A percentile compares a stretch with the other conserved stretches of the same genome.
Evolutionary conservation across 2,113 vertebrate genomes (phyloP).

Genomic region (Paramormyrops kingsleyae): DNA sequence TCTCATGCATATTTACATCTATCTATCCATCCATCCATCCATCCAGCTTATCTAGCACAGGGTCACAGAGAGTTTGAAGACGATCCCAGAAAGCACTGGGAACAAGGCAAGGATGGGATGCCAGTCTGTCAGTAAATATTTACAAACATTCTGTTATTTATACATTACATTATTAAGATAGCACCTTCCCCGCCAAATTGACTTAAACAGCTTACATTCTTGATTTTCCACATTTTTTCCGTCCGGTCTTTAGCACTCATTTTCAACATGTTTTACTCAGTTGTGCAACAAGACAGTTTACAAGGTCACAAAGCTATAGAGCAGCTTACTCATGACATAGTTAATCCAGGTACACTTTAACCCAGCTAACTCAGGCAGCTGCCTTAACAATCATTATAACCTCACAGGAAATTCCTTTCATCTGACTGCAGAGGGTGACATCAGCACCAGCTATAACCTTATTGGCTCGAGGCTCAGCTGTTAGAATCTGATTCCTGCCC

Average conservation of each 20-base stretch:
- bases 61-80: not conserved
- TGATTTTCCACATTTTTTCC: not conserved
- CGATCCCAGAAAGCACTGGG: not conserved
- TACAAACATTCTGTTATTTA: not conserved
- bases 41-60: not conserved
- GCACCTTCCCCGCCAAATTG: not conserved
- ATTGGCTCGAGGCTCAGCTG: not conserved
- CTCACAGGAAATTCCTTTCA: conserved; percentile 3
- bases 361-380: not conserved
- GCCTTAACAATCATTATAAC: not conserved
- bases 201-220: not conserved
- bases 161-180: not conserved
- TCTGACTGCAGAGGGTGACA: conserved; percentile 7
- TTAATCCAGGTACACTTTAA: not conserved
- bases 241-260: not conserved
- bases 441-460: not conserved
- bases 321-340: not conserved
- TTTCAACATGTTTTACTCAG: not conserved
- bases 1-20: not conserved
- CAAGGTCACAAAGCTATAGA: not conserved
- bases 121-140: not conserved
- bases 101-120: not conserved
- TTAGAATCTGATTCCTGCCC: not conserved
- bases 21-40: not conserved
- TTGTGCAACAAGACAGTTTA: not conserved